Percentiles rank a stretch among this genome's conserved stretches.
These are phyloP conservation scores for Nymphalis io DNA, from an alignment of 1,140 invertebrate species.

Conservation along the genomic window DNA sequence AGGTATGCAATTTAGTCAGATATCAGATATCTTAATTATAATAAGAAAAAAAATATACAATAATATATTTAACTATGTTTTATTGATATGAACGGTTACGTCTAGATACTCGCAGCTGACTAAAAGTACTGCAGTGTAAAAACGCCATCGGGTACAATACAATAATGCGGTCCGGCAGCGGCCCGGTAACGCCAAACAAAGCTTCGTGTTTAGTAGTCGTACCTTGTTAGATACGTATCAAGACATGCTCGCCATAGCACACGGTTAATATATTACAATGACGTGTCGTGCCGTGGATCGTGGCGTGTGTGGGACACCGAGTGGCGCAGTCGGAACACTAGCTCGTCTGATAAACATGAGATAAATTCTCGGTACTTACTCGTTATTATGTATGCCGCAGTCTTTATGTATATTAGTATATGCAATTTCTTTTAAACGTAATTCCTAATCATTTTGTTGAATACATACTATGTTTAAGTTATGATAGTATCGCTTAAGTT, in stretches of 20 bases:
- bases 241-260: conserved; percentile 71
- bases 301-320: conserved; percentile 35
- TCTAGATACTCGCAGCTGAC: neutral
- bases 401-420: neutral
- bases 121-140: conserved; percentile 20
- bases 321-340: conserved; percentile 33
- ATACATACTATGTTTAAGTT: neutral
- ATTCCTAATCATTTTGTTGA: neutral
- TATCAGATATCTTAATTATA: no score
- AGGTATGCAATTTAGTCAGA: no score
- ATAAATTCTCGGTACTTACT: neutral
- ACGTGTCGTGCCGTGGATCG: conserved; percentile 21
- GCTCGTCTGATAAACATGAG: neutral
- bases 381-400: neutral
- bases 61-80: no score
- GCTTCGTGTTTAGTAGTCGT: conserved; percentile 22
- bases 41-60: no score
- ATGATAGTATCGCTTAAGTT: neutral
- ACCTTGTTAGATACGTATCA: conserved; percentile 63
- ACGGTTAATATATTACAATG: conserved; percentile 60
- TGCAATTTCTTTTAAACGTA: neutral
- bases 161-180: neutral
- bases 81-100: no score
- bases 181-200: conserved; percentile 26
- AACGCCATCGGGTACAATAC: conserved; percentile 37